phyloP scores from a whole-genome alignment of 2,888 invertebrate species.

The Rhyacophila evoluta region DNA sequence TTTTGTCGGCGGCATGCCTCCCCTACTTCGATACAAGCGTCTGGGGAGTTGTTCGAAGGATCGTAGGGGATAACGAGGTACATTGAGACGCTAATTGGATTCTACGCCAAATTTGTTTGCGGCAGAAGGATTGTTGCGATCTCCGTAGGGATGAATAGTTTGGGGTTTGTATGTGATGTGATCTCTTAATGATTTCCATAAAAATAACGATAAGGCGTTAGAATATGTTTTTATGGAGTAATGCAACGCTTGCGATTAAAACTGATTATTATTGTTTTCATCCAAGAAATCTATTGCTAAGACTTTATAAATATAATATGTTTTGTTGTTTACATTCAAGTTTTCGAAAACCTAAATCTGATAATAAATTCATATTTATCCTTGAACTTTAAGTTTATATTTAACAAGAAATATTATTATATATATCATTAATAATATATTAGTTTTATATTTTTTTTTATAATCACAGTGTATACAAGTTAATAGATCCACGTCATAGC shows the following conservation, averaged over 20 bases:
- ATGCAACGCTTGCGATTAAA: background rate
- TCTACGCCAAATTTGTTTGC: background rate
- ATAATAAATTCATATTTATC: no score
- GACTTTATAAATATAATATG: no score
- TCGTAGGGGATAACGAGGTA: background rate
- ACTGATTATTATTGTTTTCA: background rate
- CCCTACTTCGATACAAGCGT: background rate
- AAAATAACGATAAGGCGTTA: background rate
- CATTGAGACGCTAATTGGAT: constrained; percentile 13
- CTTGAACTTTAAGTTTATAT: no score
- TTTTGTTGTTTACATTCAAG: no score
- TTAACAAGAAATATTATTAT: no score
- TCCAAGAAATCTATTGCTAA: no score
- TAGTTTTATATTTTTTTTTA: no score
- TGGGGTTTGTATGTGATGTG: background rate
- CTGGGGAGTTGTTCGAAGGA: constrained; percentile 17
- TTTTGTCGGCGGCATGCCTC: background rate
- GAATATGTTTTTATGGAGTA: background rate
- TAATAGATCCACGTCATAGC: no score
- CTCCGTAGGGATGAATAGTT: constrained; percentile 12
- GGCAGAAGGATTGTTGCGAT: constrained; percentile 9
- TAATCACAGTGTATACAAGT: no score
- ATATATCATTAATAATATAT: no score
- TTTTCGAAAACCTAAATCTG: no score
- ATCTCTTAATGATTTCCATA: background rate